phyloP scores from a whole-genome alignment of 2,888 invertebrate genomes.

The Liodrosophila aerea region DNA sequence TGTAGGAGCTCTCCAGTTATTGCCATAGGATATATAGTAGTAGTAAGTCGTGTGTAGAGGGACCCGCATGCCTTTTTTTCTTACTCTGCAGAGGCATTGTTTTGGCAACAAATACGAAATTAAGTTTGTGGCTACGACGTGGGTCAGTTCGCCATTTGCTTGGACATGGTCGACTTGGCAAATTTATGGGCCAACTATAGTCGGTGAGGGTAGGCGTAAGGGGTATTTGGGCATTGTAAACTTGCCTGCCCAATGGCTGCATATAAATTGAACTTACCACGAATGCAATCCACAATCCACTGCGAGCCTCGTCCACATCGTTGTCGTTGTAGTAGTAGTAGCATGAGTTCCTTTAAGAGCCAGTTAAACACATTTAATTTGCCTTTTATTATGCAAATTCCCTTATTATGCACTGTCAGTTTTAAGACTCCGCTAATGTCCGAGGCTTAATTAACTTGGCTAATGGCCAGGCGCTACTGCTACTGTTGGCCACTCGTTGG shows the following conservation, averaged over 20 bases:
- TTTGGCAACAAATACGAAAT: slow-evolving; percentile 63
- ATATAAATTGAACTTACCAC: slow-evolving; percentile 56
- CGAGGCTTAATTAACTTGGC: slow-evolving; percentile 61
- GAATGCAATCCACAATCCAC: slow-evolving; percentile 32
- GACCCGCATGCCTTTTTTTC: slow-evolving; percentile 7
- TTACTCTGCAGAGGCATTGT: slow-evolving; percentile 32
- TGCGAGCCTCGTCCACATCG: slow-evolving; percentile 20
- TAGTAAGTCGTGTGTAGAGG: too few species aligned
- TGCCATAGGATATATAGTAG: too few species aligned
- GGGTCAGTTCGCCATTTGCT: slow-evolving; percentile 46
- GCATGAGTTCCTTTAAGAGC: slow-evolving; percentile 45
- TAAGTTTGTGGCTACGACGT: slow-evolving; percentile 52
- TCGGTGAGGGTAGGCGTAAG: background rate
- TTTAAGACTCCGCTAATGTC: slow-evolving; percentile 40
- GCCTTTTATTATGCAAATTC: slow-evolving; percentile 69
- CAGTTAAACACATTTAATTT: slow-evolving; percentile 55
- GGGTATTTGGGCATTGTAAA: background rate
- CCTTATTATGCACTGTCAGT: slow-evolving; percentile 58
- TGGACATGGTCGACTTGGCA: slow-evolving; percentile 56
- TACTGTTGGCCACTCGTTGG: slow-evolving; percentile 28
- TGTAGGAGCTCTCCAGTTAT: slow-evolving; percentile 23
- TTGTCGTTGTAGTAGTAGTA: too few species aligned
- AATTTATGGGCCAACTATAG: slow-evolving; percentile 50
- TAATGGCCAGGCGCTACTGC: slow-evolving; percentile 70
- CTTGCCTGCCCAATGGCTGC: slow-evolving; percentile 51